phyloP scores from a whole-genome alignment of 1,140 invertebrate species.

The Eubasilissa regina region DNA sequence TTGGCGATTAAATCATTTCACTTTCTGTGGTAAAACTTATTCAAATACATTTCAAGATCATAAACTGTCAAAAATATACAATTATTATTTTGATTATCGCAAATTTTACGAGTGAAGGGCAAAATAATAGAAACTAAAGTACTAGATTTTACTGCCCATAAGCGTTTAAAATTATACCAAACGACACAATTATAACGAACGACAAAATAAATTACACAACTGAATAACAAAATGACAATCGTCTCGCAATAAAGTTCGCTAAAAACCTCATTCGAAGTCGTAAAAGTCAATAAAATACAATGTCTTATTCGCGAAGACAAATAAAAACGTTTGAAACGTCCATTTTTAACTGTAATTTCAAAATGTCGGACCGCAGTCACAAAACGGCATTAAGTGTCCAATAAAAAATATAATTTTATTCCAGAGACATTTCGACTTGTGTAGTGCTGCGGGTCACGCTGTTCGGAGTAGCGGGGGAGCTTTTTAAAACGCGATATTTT shows the following conservation, averaged over 20 bases:
- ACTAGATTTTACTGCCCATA: background rate
- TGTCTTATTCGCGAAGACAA: slow-evolving; percentile 47
- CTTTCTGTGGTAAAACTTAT: too few relatives aligned
- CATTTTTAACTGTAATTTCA: slow-evolving; percentile 45
- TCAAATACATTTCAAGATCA: too few relatives aligned
- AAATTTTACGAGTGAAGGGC: too few relatives aligned
- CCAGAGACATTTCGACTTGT: background rate
- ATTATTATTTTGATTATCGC: too few relatives aligned
- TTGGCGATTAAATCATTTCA: too few relatives aligned
- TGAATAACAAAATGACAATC: slow-evolving; percentile 19
- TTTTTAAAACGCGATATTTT: slow-evolving; percentile 51
- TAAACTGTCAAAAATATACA: too few relatives aligned
- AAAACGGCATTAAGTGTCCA: slow-evolving; percentile 37
- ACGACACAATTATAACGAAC: slow-evolving; percentile 11
- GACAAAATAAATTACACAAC: background rate
- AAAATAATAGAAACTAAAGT: too few relatives aligned
- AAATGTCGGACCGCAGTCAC: slow-evolving; percentile 47
- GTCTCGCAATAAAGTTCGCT: slow-evolving; percentile 18
- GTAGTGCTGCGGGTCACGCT: slow-evolving; percentile 12
- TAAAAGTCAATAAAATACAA: slow-evolving; percentile 53
- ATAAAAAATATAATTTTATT: slow-evolving; percentile 46
- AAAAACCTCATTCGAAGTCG: slow-evolving; percentile 19
- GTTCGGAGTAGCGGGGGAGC: slow-evolving; percentile 21
- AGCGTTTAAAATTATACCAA: slow-evolving; percentile 9
- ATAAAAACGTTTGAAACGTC: slow-evolving; percentile 46